Evolutionary conservation across 2,113 vertebrate genomes (phyloP).

Genomic region (Strix uralensis): DNA sequence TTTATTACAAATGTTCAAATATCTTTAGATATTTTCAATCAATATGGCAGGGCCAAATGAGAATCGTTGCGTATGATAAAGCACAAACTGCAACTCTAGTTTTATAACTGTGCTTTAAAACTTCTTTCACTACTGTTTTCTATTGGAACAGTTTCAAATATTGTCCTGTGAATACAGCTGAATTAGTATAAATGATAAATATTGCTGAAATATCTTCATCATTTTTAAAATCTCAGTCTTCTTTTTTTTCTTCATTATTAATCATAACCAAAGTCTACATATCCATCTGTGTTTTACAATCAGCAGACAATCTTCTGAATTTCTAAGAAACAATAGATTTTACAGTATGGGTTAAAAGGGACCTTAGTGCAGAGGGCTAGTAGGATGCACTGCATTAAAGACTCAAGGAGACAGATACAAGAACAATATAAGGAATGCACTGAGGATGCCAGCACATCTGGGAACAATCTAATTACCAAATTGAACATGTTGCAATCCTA

Average conservation of each 20-base stretch:
- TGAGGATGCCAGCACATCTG: neutral
- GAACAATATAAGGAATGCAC: neutral
- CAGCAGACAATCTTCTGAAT: neutral
- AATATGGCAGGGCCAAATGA: neutral
- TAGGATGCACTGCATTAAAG: neutral
- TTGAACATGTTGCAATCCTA: neutral
- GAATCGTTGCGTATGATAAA: neutral
- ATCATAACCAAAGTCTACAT: neutral
- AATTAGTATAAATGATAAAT: neutral
- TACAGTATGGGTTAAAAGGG: neutral
- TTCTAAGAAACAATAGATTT: neutral
- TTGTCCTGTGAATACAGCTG: fast-evolving
- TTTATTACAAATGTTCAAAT: neutral
- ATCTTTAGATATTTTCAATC: neutral
- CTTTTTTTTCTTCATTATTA: neutral
- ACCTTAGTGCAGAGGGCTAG: neutral
- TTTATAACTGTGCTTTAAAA: neutral
- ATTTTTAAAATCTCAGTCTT: neutral
- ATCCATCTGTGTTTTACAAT: neutral
- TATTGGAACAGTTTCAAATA: neutral
- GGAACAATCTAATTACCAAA: constrained; percentile 20
- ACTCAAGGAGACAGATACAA: neutral
- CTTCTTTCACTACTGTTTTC: neutral
- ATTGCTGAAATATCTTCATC: fast-evolving
- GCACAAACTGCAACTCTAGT: neutral